Percentiles rank a stretch among this genome's conserved stretches.
phyloP scores from a whole-genome alignment of 2,888 invertebrate genomes.

The Lymantria monacha region DNA sequence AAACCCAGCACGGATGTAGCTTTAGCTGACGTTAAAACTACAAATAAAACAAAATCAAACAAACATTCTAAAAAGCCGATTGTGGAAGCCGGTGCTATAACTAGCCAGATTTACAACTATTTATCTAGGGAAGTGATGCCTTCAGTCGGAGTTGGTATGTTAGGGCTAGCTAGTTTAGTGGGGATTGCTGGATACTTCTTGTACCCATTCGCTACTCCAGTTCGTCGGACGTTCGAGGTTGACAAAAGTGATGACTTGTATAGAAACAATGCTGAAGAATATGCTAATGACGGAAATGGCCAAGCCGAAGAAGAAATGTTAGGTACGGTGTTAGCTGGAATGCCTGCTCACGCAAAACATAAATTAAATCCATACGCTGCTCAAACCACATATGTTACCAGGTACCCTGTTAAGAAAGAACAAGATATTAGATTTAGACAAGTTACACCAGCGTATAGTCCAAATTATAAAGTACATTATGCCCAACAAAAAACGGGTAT shows the following conservation, averaged over 20 bases:
- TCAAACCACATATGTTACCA: slow-evolving; percentile 61
- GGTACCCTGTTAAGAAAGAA: slow-evolving; percentile 68
- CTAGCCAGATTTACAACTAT: slow-evolving; percentile 89
- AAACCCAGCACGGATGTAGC: slow-evolving; percentile 55
- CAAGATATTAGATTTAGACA: slow-evolving; percentile 75
- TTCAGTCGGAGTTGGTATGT: slow-evolving; percentile 88
- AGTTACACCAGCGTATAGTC: slow-evolving; percentile 63
- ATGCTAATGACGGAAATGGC: slow-evolving; percentile 84
- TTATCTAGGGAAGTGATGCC: slow-evolving; percentile 91
- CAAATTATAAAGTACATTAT: slow-evolving; percentile 66
- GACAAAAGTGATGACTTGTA: slow-evolving; percentile 85
- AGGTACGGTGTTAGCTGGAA: slow-evolving; percentile 88
- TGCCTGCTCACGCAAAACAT: slow-evolving; percentile 79
- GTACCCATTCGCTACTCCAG: slow-evolving; percentile 87
- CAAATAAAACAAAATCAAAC: slow-evolving; percentile 79
- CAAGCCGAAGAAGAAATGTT: slow-evolving; percentile 90
- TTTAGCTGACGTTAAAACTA: slow-evolving; percentile 67
- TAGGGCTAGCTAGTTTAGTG: slow-evolving; percentile 87
- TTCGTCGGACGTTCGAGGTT: slow-evolving; percentile 85
- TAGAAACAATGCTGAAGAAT: slow-evolving; percentile 86
- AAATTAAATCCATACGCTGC: slow-evolving; percentile 72
- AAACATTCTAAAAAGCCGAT: slow-evolving; percentile 65
- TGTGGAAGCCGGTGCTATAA: slow-evolving; percentile 80
- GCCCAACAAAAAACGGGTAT: slow-evolving; percentile 77
- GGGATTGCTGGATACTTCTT: slow-evolving; percentile 90